Evolutionary conservation across 2,113 vertebrate species (phyloP).

Genomic region (Dolichotis patagonum): DNA sequence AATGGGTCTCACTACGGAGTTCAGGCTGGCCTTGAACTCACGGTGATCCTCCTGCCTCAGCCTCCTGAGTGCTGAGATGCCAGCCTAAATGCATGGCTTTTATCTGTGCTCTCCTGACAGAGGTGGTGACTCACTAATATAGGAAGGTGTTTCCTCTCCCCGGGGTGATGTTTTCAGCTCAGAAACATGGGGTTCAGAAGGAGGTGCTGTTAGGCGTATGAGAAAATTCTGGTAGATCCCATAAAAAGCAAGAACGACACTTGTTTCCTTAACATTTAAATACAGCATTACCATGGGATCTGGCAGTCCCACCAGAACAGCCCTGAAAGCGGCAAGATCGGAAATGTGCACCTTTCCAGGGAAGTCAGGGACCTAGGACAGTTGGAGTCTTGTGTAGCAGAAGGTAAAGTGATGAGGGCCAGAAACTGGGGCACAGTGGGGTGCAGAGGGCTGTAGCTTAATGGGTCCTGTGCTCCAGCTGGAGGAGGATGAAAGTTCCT

Average conservation of each 20-base stretch:
- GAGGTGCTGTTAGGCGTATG: not conserved
- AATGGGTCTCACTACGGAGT: not conserved
- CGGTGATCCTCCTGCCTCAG: not conserved
- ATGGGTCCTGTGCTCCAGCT: not conserved
- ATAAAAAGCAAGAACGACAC: not conserved
- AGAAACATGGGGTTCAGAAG: not conserved
- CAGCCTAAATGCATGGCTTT: not conserved
- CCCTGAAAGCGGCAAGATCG: not conserved
- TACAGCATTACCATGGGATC: not conserved
- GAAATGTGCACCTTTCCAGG: not conserved
- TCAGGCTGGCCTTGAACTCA: not conserved
- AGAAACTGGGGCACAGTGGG: not conserved
- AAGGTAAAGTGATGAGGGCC: not conserved
- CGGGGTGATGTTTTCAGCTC: not conserved
- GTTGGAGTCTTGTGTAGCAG: no score
- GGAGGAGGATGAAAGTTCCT: not conserved
- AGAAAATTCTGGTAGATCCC: not conserved
- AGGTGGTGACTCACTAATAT: not conserved
- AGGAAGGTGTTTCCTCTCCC: not conserved
- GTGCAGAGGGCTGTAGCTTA: not conserved
- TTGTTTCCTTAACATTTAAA: not conserved
- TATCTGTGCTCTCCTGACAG: not conserved
- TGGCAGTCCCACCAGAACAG: not conserved
- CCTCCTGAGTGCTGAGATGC: no score
- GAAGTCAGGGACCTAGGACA: not conserved